Conservation (phyloP, 2,113 vertebrate species). For the Tilapia sparmanii region DNA sequence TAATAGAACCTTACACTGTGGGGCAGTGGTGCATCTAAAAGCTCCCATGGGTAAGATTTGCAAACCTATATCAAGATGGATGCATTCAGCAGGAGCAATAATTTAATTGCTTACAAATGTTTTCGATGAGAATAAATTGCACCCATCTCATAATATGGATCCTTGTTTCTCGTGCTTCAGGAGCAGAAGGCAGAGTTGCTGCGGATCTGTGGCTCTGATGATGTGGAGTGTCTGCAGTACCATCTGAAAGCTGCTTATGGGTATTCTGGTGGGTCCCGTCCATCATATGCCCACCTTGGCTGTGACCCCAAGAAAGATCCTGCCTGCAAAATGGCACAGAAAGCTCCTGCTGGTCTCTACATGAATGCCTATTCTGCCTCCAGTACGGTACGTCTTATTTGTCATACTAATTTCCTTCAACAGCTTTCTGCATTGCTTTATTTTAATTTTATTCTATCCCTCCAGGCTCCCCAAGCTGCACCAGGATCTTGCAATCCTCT, state of each 20-base stretch:
- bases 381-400: constrained; percentile 11
- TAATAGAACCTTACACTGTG: not conserved
- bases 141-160: not conserved
- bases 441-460: not conserved
- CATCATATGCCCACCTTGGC: constrained; percentile 72
- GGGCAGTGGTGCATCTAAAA: not conserved
- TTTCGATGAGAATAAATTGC: not conserved
- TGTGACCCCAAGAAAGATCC: constrained; percentile 72
- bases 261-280: constrained; percentile 45
- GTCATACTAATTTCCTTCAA: not conserved
- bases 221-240: constrained; percentile 76
- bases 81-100: not conserved
- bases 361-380: constrained; percentile 53
- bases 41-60: not conserved
- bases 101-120: not conserved
- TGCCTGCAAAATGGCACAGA: constrained; percentile 60
- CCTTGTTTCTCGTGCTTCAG: not conserved
- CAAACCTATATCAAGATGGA: not conserved
- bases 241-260: constrained; percentile 72
- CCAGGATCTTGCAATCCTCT: constrained; percentile 73
- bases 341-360: constrained; percentile 61
- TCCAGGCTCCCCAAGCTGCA: constrained; percentile 43
- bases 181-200: constrained; percentile 73
- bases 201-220: constrained; percentile 69
- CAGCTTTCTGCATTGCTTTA: not conserved